Evolutionary conservation across 1,140 invertebrate species (phyloP).

Genomic region (Papilio xuthus): DNA sequence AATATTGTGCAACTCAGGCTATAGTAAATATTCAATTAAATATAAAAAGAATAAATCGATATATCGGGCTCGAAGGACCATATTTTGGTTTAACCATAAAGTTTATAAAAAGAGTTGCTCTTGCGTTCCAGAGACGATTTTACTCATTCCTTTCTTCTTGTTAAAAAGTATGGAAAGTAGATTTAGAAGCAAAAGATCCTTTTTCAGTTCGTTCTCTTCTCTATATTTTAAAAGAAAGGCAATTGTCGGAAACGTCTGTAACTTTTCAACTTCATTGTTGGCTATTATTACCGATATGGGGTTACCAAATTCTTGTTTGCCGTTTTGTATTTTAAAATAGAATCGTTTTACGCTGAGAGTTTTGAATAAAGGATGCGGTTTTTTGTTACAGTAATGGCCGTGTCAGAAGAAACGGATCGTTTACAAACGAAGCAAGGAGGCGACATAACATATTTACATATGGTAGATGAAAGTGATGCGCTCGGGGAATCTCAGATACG

Average conservation of each 20-base stretch:
- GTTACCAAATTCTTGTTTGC: neutral
- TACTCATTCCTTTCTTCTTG: too few relatives aligned
- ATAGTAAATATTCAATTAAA: neutral
- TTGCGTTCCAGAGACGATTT: too few relatives aligned
- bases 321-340: neutral
- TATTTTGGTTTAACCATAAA: neutral
- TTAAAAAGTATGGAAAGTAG: too few relatives aligned
- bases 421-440: slow-evolving; percentile 51
- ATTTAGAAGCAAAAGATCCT: too few relatives aligned
- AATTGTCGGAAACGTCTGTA: too few relatives aligned
- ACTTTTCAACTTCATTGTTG: too few relatives aligned
- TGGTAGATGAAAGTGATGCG: slow-evolving; percentile 51
- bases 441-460: slow-evolving; percentile 63
- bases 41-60: neutral
- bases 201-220: too few relatives aligned
- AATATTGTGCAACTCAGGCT: too few relatives aligned
- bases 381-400: slow-evolving; percentile 49
- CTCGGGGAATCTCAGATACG: slow-evolving; percentile 68
- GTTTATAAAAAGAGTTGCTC: too few relatives aligned
- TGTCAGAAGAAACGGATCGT: slow-evolving; percentile 36
- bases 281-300: too few relatives aligned
- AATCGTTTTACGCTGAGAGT: too few relatives aligned
- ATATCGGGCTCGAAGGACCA: neutral
- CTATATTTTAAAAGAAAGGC: too few relatives aligned
- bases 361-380: neutral